Percentiles rank a stretch among this genome's conserved stretches.
Evolutionary conservation across 2,888 invertebrate species (phyloP).

Genomic region (Cryptus armator): DNA sequence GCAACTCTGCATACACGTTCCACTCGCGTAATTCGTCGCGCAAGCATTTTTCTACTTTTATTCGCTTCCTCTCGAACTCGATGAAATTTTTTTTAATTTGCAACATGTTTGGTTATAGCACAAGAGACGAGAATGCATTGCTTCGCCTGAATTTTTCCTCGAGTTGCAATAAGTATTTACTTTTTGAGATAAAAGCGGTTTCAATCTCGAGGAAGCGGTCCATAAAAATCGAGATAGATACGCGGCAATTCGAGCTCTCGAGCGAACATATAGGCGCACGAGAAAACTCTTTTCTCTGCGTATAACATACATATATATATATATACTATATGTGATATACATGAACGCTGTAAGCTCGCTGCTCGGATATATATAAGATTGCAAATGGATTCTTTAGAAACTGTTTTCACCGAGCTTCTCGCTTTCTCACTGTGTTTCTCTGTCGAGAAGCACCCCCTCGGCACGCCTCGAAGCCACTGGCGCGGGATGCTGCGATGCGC

Average conservation of each 20-base stretch:
- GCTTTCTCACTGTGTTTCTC: not conserved
- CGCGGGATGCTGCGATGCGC: constrained; percentile 46
- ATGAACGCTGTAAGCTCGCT: constrained; percentile 30
- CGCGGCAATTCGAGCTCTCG: constrained; percentile 7
- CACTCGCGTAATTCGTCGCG: constrained; percentile 53
- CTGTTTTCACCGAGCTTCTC: constrained; percentile 45
- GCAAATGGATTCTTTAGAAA: constrained; percentile 68
- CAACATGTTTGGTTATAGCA: constrained; percentile 12
- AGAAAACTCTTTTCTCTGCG: too few relatives aligned
- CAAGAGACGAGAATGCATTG: not conserved
- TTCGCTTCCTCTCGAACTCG: not conserved
- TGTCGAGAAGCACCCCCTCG: constrained; percentile 56
- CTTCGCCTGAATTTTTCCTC: not conserved
- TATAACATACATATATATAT: not conserved
- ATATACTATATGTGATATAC: constrained; percentile 1
- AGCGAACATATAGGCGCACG: not conserved
- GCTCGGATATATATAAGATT: constrained; percentile 56
- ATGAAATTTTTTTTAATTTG: constrained; percentile 11
- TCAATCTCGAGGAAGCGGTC: constrained; percentile 54
- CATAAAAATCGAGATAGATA: constrained; percentile 53
- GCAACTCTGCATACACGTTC: constrained; percentile 10
- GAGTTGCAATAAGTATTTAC: constrained; percentile 11
- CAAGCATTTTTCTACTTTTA: constrained; percentile 25
- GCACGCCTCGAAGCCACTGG: constrained; percentile 56
- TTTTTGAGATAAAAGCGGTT: constrained; percentile 45